Evolutionary conservation across 2,888 invertebrate species (phyloP).

Genomic region (Rhynchonema sp.): DNA sequence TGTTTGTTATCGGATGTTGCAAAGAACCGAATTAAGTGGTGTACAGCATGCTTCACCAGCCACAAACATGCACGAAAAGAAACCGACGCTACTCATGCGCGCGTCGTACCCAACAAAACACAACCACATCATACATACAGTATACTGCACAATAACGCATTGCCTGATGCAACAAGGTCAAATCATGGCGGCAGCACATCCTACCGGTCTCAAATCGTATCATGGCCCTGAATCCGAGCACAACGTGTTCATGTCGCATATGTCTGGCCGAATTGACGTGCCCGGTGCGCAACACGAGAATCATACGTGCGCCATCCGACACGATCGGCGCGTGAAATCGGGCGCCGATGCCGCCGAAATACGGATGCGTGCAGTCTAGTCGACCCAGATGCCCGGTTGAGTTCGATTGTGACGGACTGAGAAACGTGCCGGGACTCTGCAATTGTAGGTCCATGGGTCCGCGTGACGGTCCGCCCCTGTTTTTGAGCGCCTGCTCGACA

Average conservation of each 20-base stretch:
- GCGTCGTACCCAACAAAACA: no score
- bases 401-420: no score
- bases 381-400: slow-evolving; percentile 15
- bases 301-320: slow-evolving; percentile 26
- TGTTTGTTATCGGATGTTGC: no score
- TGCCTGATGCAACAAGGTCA: no score
- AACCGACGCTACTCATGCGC: no score
- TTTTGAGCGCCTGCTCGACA: not conserved
- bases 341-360: not conserved
- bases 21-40: no score
- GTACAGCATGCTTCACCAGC: no score
- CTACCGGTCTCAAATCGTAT: slow-evolving; percentile 33
- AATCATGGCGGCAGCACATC: no score
- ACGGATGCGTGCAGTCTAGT: slow-evolving; percentile 2
- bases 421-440: not conserved
- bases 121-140: no score
- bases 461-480: not conserved
- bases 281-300: slow-evolving; percentile 30
- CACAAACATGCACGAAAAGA: no score
- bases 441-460: not conserved
- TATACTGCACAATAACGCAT: no score
- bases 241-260: slow-evolving; percentile 11
- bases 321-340: not conserved
- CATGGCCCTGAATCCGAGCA: slow-evolving; percentile 29
- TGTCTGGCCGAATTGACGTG: slow-evolving; percentile 15